Evolutionary conservation across 2,888 invertebrate species (phyloP).

Genomic region (Oligia latruncula): DNA sequence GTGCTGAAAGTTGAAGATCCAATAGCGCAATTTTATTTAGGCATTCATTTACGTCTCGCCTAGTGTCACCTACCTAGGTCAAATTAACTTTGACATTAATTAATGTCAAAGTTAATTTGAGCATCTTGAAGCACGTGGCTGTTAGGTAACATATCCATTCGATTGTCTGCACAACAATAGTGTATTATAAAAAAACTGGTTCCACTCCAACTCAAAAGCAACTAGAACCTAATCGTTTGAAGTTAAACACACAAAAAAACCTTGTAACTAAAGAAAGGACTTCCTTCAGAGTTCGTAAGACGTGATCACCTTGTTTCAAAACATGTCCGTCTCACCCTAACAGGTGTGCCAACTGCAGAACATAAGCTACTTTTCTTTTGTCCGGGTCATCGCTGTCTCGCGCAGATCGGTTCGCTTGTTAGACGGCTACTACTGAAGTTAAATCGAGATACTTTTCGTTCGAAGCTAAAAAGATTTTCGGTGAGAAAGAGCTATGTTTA

Average conservation of each 20-base stretch:
- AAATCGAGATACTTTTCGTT: slow-evolving; percentile 49
- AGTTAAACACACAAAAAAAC: slow-evolving; percentile 26
- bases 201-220: background rate
- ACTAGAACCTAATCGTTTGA: slow-evolving; percentile 23
- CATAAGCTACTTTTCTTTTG: slow-evolving; percentile 53
- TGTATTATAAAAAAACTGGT: background rate
- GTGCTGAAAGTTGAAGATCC: background rate
- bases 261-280: slow-evolving; percentile 35
- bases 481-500: slow-evolving; percentile 14
- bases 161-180: background rate
- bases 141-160: background rate
- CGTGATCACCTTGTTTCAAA: slow-evolving; percentile 55
- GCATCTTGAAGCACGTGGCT: background rate
- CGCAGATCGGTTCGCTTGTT: slow-evolving; percentile 58
- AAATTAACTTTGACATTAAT: background rate
- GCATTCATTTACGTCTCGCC: background rate
- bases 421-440: slow-evolving; percentile 43
- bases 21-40: background rate
- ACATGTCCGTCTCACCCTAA: slow-evolving; percentile 41
- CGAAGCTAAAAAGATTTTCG: slow-evolving; percentile 30
- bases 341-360: slow-evolving; percentile 59
- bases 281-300: slow-evolving; percentile 43
- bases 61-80: background rate
- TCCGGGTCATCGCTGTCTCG: slow-evolving; percentile 55
- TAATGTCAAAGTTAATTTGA: background rate